A percentile compares a stretch with the other conserved stretches of the same genome.
phyloP scores from a whole-genome alignment of 2,888 invertebrate species.

The Brachypterus glaber region DNA sequence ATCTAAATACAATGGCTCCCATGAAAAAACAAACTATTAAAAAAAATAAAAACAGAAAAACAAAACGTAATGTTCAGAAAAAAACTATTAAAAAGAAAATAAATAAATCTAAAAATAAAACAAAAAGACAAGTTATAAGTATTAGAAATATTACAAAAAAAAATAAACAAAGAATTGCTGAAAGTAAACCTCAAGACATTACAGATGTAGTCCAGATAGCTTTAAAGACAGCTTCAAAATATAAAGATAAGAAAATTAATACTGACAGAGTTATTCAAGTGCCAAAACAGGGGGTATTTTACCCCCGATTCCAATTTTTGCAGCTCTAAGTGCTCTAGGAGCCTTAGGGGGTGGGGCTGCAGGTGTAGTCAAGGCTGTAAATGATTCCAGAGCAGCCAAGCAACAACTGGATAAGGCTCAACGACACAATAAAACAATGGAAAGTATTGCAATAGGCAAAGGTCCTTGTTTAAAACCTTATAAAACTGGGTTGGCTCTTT shows the following conservation, averaged over 20 bases:
- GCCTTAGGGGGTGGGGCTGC: slow-evolving; percentile 32
- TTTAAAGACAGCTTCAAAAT: no score
- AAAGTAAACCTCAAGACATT: no score
- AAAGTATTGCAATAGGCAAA: slow-evolving; percentile 26
- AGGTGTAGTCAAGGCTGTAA: slow-evolving; percentile 30
- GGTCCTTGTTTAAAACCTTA: slow-evolving; percentile 18
- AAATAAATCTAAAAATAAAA: no score
- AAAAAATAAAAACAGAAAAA: no score
- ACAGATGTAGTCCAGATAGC: no score
- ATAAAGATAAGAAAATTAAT: slow-evolving; percentile 1
- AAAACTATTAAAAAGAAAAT: no score
- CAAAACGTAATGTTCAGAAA: no score
- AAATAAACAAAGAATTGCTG: no score
- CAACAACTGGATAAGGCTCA: slow-evolving; percentile 27
- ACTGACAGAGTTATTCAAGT: slow-evolving; percentile 15
- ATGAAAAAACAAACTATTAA: no score
- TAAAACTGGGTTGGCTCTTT: slow-evolving; percentile 5
- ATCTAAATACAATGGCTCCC: no score
- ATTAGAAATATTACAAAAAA: no score
- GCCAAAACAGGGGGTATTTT: slow-evolving; percentile 30
- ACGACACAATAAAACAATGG: slow-evolving; percentile 34
- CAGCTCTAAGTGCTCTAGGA: slow-evolving; percentile 30
- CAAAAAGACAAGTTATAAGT: no score
- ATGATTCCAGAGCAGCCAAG: slow-evolving; percentile 29
- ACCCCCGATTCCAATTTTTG: slow-evolving; percentile 30